phyloP scores from a whole-genome alignment of 92 coral and sea anemone genomes.

The Epizoanthus stellaris region DNA sequence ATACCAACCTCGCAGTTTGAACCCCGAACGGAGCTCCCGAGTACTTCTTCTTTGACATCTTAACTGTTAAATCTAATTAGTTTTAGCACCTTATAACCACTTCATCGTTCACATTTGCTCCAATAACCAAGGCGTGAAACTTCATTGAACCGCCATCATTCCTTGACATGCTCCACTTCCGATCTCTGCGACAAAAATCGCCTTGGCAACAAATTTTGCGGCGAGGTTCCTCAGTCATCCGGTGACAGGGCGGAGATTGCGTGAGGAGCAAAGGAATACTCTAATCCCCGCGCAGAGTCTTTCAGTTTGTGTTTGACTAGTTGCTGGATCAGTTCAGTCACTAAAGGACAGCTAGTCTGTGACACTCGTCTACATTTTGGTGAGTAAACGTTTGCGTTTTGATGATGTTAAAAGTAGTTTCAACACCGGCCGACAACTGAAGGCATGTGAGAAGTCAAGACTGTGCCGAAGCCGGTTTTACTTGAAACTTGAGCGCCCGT shows the following conservation, averaged over 20 bases:
- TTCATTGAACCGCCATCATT: slow-evolving; percentile 33
- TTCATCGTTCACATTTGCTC: background rate
- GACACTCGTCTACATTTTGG: too few species aligned
- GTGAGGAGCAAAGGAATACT: background rate
- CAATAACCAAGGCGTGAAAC: slow-evolving; percentile 30
- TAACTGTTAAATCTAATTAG: background rate
- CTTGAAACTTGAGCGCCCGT: too few species aligned
- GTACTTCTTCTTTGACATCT: slow-evolving; percentile 91
- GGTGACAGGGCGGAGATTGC: background rate
- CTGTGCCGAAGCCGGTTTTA: too few species aligned
- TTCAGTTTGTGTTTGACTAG: too few species aligned
- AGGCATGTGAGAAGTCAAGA: too few species aligned
- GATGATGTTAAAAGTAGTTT: too few species aligned
- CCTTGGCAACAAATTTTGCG: slow-evolving; percentile 23
- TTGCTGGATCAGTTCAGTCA: too few species aligned
- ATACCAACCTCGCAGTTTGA: slow-evolving; percentile 88
- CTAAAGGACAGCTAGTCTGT: too few species aligned
- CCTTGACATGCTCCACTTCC: slow-evolving; percentile 34
- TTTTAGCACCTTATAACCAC: background rate
- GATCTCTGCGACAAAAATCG: slow-evolving; percentile 9
- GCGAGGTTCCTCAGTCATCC: slow-evolving; percentile 42
- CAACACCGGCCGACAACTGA: too few species aligned
- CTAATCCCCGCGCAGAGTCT: background rate
- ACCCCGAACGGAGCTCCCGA: slow-evolving; percentile 97
- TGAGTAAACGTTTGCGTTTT: too few species aligned